Evolutionary conservation across 2,113 vertebrate genomes (phyloP).

Genomic region (Stictonetta naevosa): DNA sequence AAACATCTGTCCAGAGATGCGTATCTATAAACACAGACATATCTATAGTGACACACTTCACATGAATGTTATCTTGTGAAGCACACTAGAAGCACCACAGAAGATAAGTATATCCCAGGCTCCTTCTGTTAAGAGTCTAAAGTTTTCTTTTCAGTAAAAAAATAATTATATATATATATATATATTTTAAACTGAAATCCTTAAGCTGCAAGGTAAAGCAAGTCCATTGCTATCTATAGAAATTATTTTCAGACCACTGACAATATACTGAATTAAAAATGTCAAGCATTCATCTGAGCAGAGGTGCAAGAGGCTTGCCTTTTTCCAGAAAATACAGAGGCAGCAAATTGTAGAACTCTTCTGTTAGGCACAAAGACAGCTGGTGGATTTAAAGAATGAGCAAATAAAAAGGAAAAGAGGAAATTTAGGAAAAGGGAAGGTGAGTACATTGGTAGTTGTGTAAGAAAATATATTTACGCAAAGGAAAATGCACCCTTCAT

Average conservation of each 20-base stretch:
- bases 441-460: not conserved
- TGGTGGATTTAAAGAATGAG: not conserved
- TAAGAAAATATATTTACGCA: not conserved
- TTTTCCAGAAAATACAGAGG: conserved; percentile 56
- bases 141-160: not conserved
- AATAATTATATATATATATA: not conserved
- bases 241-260: not conserved
- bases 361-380: conserved; percentile 14
- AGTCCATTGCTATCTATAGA: not conserved
- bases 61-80: not conserved
- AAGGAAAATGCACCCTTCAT: not conserved
- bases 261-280: not conserved
- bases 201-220: not conserved
- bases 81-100: not conserved
- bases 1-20: not conserved
- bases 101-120: not conserved
- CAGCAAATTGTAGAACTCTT: conserved; percentile 66
- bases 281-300: not conserved
- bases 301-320: not conserved
- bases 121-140: not conserved
- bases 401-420: not conserved
- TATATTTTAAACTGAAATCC: not conserved
- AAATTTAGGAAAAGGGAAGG: not conserved
- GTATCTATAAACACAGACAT: not conserved
- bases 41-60: not conserved